Conservation (phyloP, 1,140 invertebrate species). For the Magallana gigas region DNA sequence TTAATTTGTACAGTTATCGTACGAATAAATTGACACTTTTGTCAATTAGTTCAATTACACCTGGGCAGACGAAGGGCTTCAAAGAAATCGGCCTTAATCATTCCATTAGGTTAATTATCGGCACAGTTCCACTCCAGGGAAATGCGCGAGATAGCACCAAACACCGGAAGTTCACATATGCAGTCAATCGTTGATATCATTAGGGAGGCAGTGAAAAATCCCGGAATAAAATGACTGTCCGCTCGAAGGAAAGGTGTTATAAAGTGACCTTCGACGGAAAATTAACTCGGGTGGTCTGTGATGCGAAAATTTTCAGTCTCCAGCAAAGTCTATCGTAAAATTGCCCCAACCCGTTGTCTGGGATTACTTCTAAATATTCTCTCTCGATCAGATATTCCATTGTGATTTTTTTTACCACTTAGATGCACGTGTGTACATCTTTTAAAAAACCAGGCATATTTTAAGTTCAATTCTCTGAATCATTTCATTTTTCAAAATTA, state of each 20-base stretch:
- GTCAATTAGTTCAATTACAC: constrained; percentile 54
- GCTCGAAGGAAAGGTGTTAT: constrained; percentile 37
- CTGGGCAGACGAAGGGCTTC: constrained; percentile 46
- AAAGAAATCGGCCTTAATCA: constrained; percentile 52
- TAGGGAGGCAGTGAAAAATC: constrained; percentile 39
- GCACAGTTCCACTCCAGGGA: constrained; percentile 50
- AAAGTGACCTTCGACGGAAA: constrained; percentile 30
- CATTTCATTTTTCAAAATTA: no score
- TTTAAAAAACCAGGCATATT: no score
- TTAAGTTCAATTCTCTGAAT: no score
- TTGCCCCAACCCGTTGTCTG: neutral
- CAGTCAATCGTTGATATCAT: constrained; percentile 34
- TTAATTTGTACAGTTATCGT: constrained; percentile 54
- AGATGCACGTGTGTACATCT: no score
- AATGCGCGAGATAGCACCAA: constrained; percentile 49
- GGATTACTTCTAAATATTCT: neutral
- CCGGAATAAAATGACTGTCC: constrained; percentile 35
- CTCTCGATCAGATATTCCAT: no score
- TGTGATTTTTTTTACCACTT: no score
- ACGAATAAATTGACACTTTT: constrained; percentile 52
- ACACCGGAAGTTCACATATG: constrained; percentile 45
- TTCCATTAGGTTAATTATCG: constrained; percentile 53
- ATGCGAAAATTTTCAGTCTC: neutral
- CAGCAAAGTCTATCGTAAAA: neutral
- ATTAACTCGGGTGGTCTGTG: constrained; percentile 18